Conservation (phyloP, 2,113 vertebrate species). For the Eleginops maclovinus region DNA sequence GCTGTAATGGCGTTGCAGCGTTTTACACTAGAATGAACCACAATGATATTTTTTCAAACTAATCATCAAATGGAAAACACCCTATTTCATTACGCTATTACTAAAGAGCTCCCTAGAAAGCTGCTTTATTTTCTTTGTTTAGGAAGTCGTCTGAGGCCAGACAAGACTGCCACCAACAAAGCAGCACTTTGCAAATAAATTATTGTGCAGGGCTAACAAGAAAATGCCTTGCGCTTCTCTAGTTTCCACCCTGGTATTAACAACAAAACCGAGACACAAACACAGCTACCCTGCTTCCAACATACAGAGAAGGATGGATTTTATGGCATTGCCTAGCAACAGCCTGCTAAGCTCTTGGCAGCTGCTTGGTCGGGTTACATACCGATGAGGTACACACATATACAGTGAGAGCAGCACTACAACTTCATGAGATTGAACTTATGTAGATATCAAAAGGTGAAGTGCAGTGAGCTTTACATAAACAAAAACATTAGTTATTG, state of each 20-base stretch:
- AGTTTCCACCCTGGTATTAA: conserved; percentile 41
- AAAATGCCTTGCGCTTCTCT: conserved; percentile 36
- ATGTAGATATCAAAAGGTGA: conserved; percentile 42
- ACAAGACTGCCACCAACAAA: conserved; percentile 24
- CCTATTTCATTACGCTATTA: conserved; percentile 27
- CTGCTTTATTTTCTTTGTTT: conserved; percentile 35
- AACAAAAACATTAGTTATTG: conserved; percentile 18
- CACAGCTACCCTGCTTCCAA: conserved; percentile 56
- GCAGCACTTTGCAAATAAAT: conserved; percentile 42
- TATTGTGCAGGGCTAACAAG: conserved; percentile 19
- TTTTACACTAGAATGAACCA: conserved; percentile 4
- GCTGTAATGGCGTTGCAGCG: conserved; percentile 2
- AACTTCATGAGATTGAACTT: conserved; percentile 51
- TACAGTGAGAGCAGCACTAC: conserved; percentile 23
- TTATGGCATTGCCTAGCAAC: conserved; percentile 83
- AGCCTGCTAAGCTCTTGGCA: conserved; percentile 76
- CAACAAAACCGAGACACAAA: conserved; percentile 59
- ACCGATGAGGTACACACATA: conserved; percentile 60
- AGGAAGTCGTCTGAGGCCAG: conserved; percentile 29
- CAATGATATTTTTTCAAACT: conserved; percentile 35
- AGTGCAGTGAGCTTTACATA: conserved; percentile 21
- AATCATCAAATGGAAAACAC: conserved; percentile 30
- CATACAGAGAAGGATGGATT: conserved; percentile 65
- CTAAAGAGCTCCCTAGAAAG: conserved; percentile 30
- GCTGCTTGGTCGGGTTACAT: conserved; percentile 69